These are phyloP conservation scores for Microctonus aethiopoides DNA, from an alignment of 2,888 invertebrate genomes.

Conservation along the genomic window DNA sequence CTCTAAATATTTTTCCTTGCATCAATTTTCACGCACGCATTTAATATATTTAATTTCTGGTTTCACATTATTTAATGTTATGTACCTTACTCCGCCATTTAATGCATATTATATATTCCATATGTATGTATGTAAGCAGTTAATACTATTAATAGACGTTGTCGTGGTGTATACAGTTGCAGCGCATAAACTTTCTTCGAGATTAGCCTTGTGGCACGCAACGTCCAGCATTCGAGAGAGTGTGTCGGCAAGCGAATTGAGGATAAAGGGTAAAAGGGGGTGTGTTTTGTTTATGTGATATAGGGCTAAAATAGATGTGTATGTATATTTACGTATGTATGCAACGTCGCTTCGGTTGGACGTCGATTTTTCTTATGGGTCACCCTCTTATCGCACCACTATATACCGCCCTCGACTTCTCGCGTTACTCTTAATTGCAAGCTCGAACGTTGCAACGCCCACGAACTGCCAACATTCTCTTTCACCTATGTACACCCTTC, in stretches of 20 bases:
- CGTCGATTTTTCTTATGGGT: conserved; percentile 64
- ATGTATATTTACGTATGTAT: neutral
- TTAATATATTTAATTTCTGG: too few relatives aligned
- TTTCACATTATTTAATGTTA: neutral
- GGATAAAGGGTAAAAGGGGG: conserved; percentile 10
- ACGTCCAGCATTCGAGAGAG: conserved; percentile 38
- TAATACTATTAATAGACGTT: conserved; percentile 23
- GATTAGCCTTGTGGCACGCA: conserved; percentile 59
- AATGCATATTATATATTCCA: neutral
- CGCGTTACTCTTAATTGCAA: conserved; percentile 62
- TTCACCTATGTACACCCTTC: neutral
- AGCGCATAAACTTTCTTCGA: conserved; percentile 60
- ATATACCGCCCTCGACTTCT: conserved; percentile 50
- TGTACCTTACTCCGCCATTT: neutral
- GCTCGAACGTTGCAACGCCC: conserved; percentile 55
- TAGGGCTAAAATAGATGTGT: neutral
- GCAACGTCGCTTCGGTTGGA: conserved; percentile 42
- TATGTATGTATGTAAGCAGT: neutral
- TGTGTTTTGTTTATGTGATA: neutral
- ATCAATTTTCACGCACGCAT: too few relatives aligned
- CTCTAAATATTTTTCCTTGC: too few relatives aligned
- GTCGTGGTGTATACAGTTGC: conserved; percentile 42
- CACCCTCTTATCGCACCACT: conserved; percentile 57
- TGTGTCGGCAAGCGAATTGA: conserved; percentile 10
- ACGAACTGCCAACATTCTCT: conserved; percentile 31